These are phyloP conservation scores for Octopus sinensis DNA, from an alignment of 1,140 invertebrate species.

Conservation along the genomic window DNA sequence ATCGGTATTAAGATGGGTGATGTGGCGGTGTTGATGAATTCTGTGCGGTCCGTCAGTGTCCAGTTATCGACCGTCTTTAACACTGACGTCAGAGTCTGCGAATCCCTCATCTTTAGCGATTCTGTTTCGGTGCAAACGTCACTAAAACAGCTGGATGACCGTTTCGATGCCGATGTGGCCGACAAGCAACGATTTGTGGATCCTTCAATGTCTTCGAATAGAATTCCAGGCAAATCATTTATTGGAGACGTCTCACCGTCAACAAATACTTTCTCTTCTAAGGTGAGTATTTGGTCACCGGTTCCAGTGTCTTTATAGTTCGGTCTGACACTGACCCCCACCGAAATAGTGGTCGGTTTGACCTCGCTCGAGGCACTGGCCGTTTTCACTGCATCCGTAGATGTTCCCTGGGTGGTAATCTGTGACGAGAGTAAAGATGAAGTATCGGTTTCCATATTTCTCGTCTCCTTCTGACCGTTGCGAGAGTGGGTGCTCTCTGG, in stretches of 20 bases:
- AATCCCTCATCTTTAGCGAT: slow-evolving; percentile 29
- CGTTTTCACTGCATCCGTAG: not conserved
- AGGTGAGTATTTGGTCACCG: not conserved
- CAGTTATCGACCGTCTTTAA: slow-evolving; percentile 36
- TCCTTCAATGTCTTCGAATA: not conserved
- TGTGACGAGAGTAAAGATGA: not conserved
- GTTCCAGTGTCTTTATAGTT: not conserved
- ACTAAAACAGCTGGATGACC: not conserved
- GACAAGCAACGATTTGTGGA: too few species aligned
- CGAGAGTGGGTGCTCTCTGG: not conserved
- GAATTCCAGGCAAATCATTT: not conserved
- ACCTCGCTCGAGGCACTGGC: not conserved
- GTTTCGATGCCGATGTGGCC: not conserved
- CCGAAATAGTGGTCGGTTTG: not conserved
- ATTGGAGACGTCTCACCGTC: not conserved
- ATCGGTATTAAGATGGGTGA: slow-evolving; percentile 41
- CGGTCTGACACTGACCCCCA: not conserved
- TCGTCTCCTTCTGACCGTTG: not conserved
- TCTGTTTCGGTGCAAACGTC: slow-evolving; percentile 33
- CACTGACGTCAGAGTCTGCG: slow-evolving; percentile 38
- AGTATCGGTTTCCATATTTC: not conserved
- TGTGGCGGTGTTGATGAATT: slow-evolving; percentile 44
- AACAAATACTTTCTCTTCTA: not conserved
- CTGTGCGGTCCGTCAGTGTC: slow-evolving; percentile 38
- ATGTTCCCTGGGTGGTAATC: not conserved